phyloP scores from a whole-genome alignment of 2,888 invertebrate genomes.

The Gryllus longicercus region DNA sequence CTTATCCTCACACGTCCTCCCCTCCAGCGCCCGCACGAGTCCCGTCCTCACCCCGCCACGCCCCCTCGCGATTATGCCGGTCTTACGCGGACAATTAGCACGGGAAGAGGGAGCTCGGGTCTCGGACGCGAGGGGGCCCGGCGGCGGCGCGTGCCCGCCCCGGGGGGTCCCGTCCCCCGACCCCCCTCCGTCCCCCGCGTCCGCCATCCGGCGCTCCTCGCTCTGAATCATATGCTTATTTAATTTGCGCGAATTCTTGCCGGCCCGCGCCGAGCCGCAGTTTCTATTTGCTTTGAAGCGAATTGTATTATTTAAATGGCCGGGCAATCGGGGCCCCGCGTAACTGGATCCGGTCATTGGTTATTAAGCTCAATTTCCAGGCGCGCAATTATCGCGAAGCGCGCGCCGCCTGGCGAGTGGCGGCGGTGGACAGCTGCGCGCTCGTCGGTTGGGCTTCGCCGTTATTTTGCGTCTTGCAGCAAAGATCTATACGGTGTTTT shows the following conservation, averaged over 20 bases:
- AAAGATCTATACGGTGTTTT: no score
- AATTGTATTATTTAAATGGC: slow-evolving; percentile 1
- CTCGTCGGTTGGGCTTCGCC: no score
- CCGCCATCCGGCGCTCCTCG: neutral
- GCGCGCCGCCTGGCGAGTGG: neutral
- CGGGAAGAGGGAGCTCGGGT: neutral
- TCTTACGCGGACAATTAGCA: slow-evolving; percentile 1
- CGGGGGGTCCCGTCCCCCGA: neutral
- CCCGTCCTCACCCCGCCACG: neutral
- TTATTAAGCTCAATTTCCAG: neutral
- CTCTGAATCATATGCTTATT: slow-evolving; percentile 9
- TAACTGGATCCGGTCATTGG: neutral
- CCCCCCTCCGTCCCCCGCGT: neutral
- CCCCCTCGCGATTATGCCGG: slow-evolving; percentile 17
- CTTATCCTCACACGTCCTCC: no score
- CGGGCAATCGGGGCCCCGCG: neutral
- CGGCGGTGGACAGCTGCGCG: no score
- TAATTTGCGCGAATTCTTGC: neutral
- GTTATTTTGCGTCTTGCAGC: no score
- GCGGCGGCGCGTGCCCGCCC: neutral
- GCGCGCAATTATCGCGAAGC: neutral
- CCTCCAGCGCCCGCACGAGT: no score
- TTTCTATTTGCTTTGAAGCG: slow-evolving; percentile 5
- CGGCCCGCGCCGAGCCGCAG: neutral
- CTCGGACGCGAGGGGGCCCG: neutral